A percentile compares a stretch with the other conserved stretches of the same genome.
These are phyloP conservation scores for Euzophera pinguis DNA, from an alignment of 2,888 invertebrate genomes.

Conservation along the genomic window DNA sequence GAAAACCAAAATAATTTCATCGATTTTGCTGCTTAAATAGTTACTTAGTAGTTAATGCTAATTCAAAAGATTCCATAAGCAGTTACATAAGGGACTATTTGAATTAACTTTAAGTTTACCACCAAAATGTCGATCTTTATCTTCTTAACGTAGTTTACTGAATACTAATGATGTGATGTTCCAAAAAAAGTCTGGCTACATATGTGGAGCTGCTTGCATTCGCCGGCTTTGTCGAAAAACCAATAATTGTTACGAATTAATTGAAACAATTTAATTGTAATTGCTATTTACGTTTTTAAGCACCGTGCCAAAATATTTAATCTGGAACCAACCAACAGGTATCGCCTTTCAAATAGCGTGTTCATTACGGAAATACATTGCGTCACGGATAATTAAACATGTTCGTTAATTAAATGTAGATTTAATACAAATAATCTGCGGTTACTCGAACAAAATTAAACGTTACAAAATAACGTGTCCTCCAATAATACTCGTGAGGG, in stretches of 20 bases:
- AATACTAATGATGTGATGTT: neutral
- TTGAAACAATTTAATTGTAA: neutral
- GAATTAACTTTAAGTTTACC: too few species aligned
- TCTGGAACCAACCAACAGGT: conserved; percentile 17
- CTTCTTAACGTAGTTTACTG: too few species aligned
- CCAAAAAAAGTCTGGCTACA: too few species aligned
- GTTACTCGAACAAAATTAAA: conserved; percentile 39
- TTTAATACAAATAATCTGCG: conserved; percentile 46
- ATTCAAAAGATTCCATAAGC: too few species aligned
- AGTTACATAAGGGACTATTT: too few species aligned
- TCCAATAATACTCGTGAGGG: conserved; percentile 22
- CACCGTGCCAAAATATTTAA: neutral
- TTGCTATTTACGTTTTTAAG: neutral
- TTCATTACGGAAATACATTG: conserved; percentile 40
- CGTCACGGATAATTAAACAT: conserved; percentile 43
- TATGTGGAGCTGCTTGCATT: too few species aligned
- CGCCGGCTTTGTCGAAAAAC: neutral
- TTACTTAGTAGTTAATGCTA: too few species aligned
- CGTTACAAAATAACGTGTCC: conserved; percentile 21
- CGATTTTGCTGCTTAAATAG: too few species aligned
- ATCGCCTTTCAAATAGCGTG: conserved; percentile 21
- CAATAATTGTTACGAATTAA: neutral
- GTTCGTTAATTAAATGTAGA: conserved; percentile 47
- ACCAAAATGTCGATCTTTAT: too few species aligned
- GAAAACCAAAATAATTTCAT: too few species aligned